Evolutionary conservation across 2,797 vertebrate species (phyloP).

Genomic region (Fistularia tabacaria): DNA sequence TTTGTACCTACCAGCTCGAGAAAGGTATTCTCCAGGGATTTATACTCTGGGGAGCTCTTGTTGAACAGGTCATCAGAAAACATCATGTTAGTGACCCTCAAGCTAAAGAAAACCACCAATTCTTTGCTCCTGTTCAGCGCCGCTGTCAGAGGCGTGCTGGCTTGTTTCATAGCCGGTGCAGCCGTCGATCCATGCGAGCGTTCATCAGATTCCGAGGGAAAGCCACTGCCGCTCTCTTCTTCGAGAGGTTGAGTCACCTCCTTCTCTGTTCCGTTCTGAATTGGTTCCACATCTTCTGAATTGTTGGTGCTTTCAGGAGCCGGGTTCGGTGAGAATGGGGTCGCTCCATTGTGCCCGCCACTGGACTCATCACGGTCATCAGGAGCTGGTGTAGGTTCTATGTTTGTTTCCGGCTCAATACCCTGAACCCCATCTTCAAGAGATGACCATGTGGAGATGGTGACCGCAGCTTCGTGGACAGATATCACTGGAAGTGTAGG

Average conservation of each 20-base stretch:
- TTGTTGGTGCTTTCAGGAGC: conserved; percentile 25
- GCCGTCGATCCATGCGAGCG: conserved; percentile 66
- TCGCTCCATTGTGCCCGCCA: conserved; percentile 26
- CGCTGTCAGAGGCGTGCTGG: conserved; percentile 77
- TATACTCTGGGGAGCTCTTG: conserved; percentile 89
- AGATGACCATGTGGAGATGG: conserved; percentile 14
- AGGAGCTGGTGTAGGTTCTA: conserved; percentile 7
- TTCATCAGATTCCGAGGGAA: conserved; percentile 48
- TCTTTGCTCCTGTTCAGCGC: conserved; percentile 77
- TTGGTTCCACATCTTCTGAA: conserved; percentile 26
- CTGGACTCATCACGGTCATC: conserved; percentile 6
- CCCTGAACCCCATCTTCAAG: conserved; percentile 28
- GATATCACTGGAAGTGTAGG: neutral
- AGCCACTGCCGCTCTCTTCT: conserved; percentile 24
- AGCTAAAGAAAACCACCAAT: conserved; percentile 93
- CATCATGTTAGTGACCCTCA: conserved; percentile 90
- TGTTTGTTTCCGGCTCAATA: conserved; percentile 27
- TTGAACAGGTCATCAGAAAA: conserved; percentile 93
- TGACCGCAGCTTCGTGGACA: conserved; percentile 11
- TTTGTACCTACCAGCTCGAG: conserved; percentile 88
- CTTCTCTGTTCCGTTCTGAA: neutral
- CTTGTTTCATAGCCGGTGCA: conserved; percentile 64
- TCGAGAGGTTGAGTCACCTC: conserved; percentile 40
- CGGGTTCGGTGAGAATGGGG: conserved; percentile 3
- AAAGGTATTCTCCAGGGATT: conserved; percentile 88